Conservation (phyloP, 2,797 vertebrate species). For the Potorous gilbertii region DNA sequence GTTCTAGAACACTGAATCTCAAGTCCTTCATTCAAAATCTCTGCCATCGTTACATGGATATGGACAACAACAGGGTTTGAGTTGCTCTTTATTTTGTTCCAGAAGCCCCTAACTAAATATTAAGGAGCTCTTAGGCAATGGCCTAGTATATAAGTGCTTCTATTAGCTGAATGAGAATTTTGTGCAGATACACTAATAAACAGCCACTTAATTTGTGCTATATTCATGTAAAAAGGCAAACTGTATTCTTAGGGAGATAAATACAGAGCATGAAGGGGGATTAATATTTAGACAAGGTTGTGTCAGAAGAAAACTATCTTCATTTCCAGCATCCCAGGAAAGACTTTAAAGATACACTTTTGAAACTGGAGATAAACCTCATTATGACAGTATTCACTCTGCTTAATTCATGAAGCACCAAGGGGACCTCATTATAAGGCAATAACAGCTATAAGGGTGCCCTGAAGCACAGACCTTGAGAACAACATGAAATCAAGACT, state of each 20-base stretch:
- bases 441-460: neutral
- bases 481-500: neutral
- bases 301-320: neutral
- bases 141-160: neutral
- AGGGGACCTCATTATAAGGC: neutral
- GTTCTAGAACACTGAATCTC: neutral
- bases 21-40: neutral
- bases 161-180: neutral
- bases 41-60: neutral
- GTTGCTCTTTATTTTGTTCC: neutral
- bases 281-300: neutral
- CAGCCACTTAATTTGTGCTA: neutral
- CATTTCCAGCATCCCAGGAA: neutral
- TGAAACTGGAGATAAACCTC: neutral
- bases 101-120: neutral
- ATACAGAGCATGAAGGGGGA: neutral
- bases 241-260: neutral
- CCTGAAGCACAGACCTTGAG: neutral
- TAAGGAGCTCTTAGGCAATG: neutral
- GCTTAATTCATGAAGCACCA: neutral
- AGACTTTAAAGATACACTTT: neutral
- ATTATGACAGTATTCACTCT: neutral
- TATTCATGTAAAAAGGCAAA: neutral
- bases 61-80: neutral
- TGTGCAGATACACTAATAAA: neutral